Base-by-base conservation (phyloP, 1,140 invertebrate genomes). In the Drosophila paulistorum region DNA sequence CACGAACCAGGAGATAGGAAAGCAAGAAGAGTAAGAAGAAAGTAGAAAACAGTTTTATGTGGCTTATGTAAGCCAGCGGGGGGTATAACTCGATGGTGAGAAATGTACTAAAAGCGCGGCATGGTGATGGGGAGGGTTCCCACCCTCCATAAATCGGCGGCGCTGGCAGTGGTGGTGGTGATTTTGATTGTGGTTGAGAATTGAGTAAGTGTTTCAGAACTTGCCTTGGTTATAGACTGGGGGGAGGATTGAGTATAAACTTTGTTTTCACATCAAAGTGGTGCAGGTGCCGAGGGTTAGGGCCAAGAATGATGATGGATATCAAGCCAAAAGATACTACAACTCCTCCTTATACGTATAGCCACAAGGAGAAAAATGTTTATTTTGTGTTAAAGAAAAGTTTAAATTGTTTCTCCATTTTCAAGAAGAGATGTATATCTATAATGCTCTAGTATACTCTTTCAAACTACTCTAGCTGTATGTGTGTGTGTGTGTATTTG, bases 1-100 rank as follows among this genome's bases (percentile, higher is more conserved):
- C 17, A 10, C 20, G 45, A 14, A 20, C 17, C 45, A 20, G 17
- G 45, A 51, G 45, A 51, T 20, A 51, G 17, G 10, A 51, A 51
- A 51, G 45, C 17, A 51, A 48, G 7, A 17, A 48, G 45, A 48
- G 17, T 7, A 51, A 9, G 45, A 23, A 51, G 14, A 48, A 48
- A 51, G 45, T 23, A 23, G 45, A 51, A 23, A 51, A 51, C 45
- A 51, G 45, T 51, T 51, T 51, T 51, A 37, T 59, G 57, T 59
- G 57, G 57, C 57, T 59, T 59, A 59, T 59, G 33, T 59, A 59
- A 59, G 57, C 35, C 57, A 59, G 57, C 57, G 11, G 57, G 57
- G 17, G 33, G 35, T 20, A 33, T 37, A 59, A 59, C 45, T 51
- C 45, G 17, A 51, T 51, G 45, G 45, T 51, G 45, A 51, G 45